Evolutionary conservation across 2,797 vertebrate species (phyloP).

Genomic region (Leontopithecus rosalia): DNA sequence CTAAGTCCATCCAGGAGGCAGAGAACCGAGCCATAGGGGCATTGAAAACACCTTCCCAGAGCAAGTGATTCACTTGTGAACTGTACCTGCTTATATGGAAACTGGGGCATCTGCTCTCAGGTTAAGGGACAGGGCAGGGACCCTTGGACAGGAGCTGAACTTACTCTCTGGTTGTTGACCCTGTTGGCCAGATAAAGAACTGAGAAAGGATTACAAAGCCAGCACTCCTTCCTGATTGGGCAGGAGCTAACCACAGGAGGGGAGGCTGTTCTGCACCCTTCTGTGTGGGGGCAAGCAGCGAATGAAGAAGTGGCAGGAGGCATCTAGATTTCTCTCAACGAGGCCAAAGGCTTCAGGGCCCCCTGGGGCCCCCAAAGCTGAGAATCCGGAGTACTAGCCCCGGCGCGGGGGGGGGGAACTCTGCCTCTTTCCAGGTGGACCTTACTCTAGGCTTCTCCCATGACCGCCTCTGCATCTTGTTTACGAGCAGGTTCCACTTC

Average conservation of each 20-base stretch:
- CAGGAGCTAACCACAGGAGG: background rate
- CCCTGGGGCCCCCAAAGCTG: background rate
- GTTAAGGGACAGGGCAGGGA: background rate
- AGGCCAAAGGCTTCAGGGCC: background rate
- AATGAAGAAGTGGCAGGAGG: background rate
- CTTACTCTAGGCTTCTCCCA: background rate
- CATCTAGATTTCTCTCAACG: background rate
- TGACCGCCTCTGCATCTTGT: background rate
- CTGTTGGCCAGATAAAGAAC: background rate
- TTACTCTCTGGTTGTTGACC: background rate
- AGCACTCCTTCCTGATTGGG: background rate
- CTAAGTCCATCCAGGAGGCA: background rate
- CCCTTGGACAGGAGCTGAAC: background rate
- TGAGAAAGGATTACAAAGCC: background rate
- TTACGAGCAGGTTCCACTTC: background rate
- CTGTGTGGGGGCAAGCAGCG: background rate
- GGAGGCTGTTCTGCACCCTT: background rate
- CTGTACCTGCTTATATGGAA: background rate
- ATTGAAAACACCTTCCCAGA: background rate
- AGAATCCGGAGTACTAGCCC: no score
- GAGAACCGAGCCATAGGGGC: background rate
- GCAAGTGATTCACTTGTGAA: background rate
- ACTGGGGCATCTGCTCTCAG: background rate
- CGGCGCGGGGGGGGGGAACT: background rate
- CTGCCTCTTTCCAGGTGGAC: background rate